Evolutionary conservation across 2,888 invertebrate genomes (phyloP).

Genomic region (Habrosyne pyritoides): DNA sequence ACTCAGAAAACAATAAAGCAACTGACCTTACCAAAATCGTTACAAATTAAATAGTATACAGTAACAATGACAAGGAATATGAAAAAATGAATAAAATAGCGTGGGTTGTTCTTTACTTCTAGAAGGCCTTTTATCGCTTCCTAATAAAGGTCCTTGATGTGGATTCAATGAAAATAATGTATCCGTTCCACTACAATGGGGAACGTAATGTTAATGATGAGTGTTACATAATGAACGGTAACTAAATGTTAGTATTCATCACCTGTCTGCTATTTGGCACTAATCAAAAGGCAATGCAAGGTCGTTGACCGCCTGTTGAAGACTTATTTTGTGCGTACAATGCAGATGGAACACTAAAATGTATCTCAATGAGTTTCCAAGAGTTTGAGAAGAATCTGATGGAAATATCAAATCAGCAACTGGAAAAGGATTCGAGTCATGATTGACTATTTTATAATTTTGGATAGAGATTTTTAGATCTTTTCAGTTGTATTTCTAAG

Average conservation of each 20-base stretch:
- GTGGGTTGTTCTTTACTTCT: not conserved
- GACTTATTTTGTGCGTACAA: conserved; percentile 26
- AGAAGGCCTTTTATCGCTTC: not conserved
- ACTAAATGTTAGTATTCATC: conserved; percentile 16
- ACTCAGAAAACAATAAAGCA: not conserved
- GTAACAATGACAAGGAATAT: not conserved
- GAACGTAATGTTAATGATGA: conserved; percentile 14
- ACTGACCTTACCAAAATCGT: not conserved
- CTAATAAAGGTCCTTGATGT: not conserved
- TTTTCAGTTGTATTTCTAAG: too few relatives aligned
- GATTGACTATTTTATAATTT: too few relatives aligned
- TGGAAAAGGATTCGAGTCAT: not conserved
- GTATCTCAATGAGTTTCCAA: conserved; percentile 16
- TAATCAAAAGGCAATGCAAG: conserved; percentile 31
- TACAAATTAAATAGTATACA: not conserved
- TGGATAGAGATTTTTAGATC: too few relatives aligned
- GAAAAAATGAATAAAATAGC: not conserved
- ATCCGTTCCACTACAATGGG: not conserved
- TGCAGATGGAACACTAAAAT: conserved; percentile 33
- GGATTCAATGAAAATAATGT: not conserved
- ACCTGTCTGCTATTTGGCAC: conserved; percentile 38
- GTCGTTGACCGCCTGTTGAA: conserved; percentile 37
- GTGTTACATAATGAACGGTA: conserved; percentile 12
- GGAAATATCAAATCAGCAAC: not conserved
- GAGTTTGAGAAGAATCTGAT: not conserved